Evolutionary conservation across 2,888 invertebrate species (phyloP), one percentile per base, ranked within the genome.

Genomic region (Hymenopus coronatus): DNA sequence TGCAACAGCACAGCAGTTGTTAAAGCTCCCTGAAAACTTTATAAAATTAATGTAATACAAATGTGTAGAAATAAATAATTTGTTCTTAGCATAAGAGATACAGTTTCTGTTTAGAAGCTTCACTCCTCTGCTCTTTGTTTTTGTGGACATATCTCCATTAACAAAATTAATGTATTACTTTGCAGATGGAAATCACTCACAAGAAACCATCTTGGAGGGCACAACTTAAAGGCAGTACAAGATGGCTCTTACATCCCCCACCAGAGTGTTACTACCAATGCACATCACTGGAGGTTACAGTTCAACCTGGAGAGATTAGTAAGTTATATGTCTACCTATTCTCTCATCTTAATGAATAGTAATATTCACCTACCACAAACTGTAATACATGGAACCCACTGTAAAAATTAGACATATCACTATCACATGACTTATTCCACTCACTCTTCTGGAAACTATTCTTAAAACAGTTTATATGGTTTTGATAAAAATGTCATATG

Each of bases 121-220:
- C 27, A 84, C 25, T 84, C 33, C 12, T 87, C 28, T 8, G 33
- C 6, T 40, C 12, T 12, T 40, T 40, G 40, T 40, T 40, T 40
- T 12, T 40, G 40, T 6, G 12, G 1, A 12, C 33, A 33, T 4
- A 7, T 4, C 33, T 7, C 1, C 3, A 12, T 12, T 40, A 40
- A 40, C 40, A 40, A 6, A 40, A 12, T 40, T 0, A 70, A 70
- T 54, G 4, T 89, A 6, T 46, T n/a, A 70, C 14, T 33, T 89
- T 89, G 0, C 91, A 94, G 94, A 93, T 95, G 91, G 95, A 95
- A 92, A 93, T 94, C 91, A 95, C 25, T 95, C n/a, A 70, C 54
- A 93, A 93, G 14, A 92, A 94, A 89, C 94, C 94, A 20, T 94
- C 94, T 1, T 95, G 95, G 95, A 95, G 95, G 91, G 94, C 95